Evolutionary conservation across 2,113 vertebrate species (phyloP).

Genomic region (Thalassoma bifasciatum): DNA sequence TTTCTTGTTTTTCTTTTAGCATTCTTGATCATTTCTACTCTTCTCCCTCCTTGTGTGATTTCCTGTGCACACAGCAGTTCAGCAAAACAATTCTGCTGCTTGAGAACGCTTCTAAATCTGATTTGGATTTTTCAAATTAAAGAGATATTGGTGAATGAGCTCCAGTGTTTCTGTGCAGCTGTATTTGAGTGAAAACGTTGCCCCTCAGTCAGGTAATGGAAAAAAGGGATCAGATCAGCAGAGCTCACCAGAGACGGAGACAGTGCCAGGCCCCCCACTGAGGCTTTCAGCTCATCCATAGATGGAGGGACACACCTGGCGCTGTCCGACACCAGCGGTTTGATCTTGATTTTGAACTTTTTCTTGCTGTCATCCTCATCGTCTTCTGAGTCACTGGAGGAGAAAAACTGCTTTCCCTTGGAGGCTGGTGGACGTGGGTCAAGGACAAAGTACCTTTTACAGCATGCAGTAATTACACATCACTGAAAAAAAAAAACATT

Average conservation of each 20-base stretch:
- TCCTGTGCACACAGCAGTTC: too few species aligned
- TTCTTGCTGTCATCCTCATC: slow-evolving; percentile 95
- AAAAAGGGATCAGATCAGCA: slow-evolving; percentile 18
- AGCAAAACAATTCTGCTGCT: too few species aligned
- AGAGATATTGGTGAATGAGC: too few species aligned
- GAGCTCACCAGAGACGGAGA: slow-evolving; percentile 94
- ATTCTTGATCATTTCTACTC: too few species aligned
- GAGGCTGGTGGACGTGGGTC: slow-evolving; percentile 86
- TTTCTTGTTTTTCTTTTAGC: too few species aligned
- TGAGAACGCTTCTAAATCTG: too few species aligned
- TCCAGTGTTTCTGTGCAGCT: too few species aligned
- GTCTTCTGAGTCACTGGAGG: slow-evolving; percentile 96
- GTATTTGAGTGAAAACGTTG: background rate
- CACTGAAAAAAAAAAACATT: background rate
- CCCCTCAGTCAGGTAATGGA: background rate
- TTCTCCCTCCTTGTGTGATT: too few species aligned
- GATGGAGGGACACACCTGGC: slow-evolving; percentile 87
- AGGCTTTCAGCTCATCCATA: slow-evolving; percentile 94
- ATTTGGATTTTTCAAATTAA: too few species aligned
- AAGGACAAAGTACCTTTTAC: slow-evolving; percentile 79
- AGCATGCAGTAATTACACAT: background rate
- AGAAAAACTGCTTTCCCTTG: slow-evolving; percentile 95
- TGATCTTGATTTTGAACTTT: slow-evolving; percentile 98
- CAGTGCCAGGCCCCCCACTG: slow-evolving; percentile 92
- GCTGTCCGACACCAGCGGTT: slow-evolving; percentile 90